Base-by-base conservation (phyloP, 2,113 vertebrate genomes). In the Phylloscopus trochilus region DNA sequence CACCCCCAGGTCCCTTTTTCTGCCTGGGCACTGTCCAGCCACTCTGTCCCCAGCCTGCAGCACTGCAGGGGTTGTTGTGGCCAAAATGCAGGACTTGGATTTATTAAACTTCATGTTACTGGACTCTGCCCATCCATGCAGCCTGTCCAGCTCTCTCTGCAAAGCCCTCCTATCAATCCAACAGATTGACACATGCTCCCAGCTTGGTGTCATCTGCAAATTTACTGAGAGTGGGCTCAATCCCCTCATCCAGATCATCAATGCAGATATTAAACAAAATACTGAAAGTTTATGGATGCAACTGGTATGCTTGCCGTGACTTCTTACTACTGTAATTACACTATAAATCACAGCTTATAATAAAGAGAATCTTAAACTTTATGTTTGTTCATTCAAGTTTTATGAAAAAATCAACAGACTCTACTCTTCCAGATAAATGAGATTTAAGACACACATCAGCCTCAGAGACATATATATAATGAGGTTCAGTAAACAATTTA, bases 401-500 rank as follows among this genome's bases (percentile, higher is more conserved):
- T 58, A 90, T 24, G 26, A 80, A 86, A 90, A 86, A 85, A 47
- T 87, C 66, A 69, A 74, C n/a, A 83, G 62, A 79, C 31, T 77
- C 59, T 39, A 39, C 35, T 75, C 58, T 83, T 52, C 26, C 60
- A 94, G 18, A 86, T 64, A 77, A 93, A 94, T 9, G 26, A 28
- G 67, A 93, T 88, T 77, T 67, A 88, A 90, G 76, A 78, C 55
- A 74, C 47, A 74, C 26, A 53, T 77, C 72, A 77, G 3, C 22
- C 62, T 89, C 76, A 72, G 52, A 93, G 41, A 91, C 4, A 70
- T 26, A 64, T 26, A 56, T 18, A 44, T 60, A 93, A 67, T 46
- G 89, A 74, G 41, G 47, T 53, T 90, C 68, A 62, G 68, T 70
- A 92, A 90, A 96, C 52, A 83, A 92, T 75, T 86, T 89, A 86